phyloP scores from a whole-genome alignment of 2,888 invertebrate genomes.

The Drosophila paramelanica region DNA sequence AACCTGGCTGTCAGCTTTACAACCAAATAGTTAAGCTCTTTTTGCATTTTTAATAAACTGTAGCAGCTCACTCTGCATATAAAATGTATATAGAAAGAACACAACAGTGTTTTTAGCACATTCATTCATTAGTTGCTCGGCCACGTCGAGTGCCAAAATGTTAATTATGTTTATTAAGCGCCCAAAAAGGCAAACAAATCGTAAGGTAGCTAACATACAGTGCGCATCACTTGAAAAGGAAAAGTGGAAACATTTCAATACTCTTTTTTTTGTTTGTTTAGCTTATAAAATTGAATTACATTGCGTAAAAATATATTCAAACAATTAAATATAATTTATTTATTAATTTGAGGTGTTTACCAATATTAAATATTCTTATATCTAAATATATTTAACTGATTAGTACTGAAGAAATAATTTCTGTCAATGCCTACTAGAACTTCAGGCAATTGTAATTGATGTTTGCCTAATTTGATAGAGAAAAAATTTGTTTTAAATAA shows the following conservation, averaged over 20 bases:
- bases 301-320: no score
- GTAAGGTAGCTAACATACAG: conserved; percentile 17
- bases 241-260: not conserved
- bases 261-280: not conserved
- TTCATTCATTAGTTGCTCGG: conserved; percentile 70
- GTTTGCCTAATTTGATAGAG: no score
- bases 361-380: not conserved
- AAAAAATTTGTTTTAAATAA: no score
- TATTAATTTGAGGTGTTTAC: no score
- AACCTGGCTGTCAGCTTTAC: conserved; percentile 55
- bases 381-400: no score
- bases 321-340: no score
- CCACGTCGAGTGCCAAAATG: conserved; percentile 77
- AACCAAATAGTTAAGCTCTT: conserved; percentile 76
- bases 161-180: conserved; percentile 77
- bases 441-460: no score
- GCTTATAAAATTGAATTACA: not conserved
- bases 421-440: no score
- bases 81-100: conserved; percentile 42
- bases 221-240: not conserved
- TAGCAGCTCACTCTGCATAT: conserved; percentile 67
- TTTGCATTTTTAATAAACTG: conserved; percentile 77
- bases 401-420: no score
- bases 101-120: conserved; percentile 48
- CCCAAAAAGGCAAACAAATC: conserved; percentile 57